Conservation (phyloP, 2,113 vertebrate genomes). For the Psophia crepitans region DNA sequence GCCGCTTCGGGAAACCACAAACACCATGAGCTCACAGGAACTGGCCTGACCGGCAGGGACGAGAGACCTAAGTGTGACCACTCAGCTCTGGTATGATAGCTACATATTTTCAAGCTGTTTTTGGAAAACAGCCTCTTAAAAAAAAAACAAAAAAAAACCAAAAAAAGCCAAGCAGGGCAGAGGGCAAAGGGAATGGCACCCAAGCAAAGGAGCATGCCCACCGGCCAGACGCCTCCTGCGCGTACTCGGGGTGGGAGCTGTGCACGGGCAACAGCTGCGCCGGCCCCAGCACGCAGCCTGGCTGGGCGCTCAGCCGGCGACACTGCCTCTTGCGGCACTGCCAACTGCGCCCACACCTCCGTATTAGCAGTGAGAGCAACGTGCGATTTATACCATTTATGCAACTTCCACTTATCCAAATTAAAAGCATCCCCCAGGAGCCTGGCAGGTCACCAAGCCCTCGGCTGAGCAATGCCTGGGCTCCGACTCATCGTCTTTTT, state of each 20-base stretch:
- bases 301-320: not conserved
- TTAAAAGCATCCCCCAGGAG: conserved; percentile 17
- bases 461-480: not conserved
- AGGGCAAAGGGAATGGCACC: not conserved
- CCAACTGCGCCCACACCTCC: not conserved
- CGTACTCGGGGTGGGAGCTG: not conserved
- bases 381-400: not conserved
- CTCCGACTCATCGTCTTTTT: not conserved
- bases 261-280: not conserved
- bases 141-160: not conserved
- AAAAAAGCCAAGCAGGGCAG: not conserved
- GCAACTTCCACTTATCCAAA: conserved; percentile 33
- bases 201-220: accelerated
- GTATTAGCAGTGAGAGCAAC: not conserved
- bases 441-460: conserved; percentile 38
- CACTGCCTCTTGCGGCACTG: not conserved
- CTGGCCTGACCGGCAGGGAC: accelerated
- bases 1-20: not conserved
- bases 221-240: accelerated
- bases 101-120: not conserved
- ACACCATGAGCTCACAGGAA: not conserved
- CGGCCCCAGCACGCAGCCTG: not conserved
- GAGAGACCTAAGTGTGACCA: not conserved
- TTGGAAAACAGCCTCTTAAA: not conserved
- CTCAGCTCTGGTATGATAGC: not conserved